Base-by-base conservation (phyloP, 1,140 invertebrate genomes). In the Thereuonema tuberculata region DNA sequence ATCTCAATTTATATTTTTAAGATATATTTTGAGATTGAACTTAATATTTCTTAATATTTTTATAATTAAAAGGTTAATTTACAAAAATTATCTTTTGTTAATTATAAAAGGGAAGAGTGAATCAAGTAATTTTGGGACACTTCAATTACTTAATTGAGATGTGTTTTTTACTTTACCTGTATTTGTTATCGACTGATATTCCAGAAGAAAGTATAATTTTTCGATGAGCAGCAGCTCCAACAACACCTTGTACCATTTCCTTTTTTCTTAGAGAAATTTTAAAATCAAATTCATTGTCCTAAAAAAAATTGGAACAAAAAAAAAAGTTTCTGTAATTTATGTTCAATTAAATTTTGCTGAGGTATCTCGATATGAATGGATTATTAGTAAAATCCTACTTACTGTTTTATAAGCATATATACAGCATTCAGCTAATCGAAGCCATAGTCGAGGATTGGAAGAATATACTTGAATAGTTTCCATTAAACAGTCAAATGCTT, bases 341-440 rank as follows among this genome's bases (percentile, higher is more conserved):
- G 37, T 12, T 43, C 9, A n/a, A n/a, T n/a, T n/a, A n/a, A n/a
- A n/a, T n/a, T n/a, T n/a, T n/a, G n/a, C n/a, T n/a, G n/a, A n/a
- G 0, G 17, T 49, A 56, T 37, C 31, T 37, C 5, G 17, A 9
- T 37, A 37, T 37, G 31, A 37, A 37, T 37, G 17, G 17, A 37
- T 17, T 9, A 9, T 37, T 37, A 5, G 17, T 37, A 37, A 37
- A 37, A 37, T 37, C 31, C 17, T 37, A 5, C 21, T 25, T 55
- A 55, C 53, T 15, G 53, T 9, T 77, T 85, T 84, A 62, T 85
- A 77, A 47, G 78, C 76, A 71, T 81, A 79, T 58, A 89, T 84
- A 71, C 89, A 94, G 70, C 92, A 94, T 74, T 98, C 94, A 0
- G 93, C 90, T 65, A 98, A 77, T 64, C 93, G 79, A 28, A 95